Percentiles rank a stretch among this genome's conserved stretches.
Conservation (phyloP, 2,113 vertebrate genomes). For the Syngnathus typhle region DNA sequence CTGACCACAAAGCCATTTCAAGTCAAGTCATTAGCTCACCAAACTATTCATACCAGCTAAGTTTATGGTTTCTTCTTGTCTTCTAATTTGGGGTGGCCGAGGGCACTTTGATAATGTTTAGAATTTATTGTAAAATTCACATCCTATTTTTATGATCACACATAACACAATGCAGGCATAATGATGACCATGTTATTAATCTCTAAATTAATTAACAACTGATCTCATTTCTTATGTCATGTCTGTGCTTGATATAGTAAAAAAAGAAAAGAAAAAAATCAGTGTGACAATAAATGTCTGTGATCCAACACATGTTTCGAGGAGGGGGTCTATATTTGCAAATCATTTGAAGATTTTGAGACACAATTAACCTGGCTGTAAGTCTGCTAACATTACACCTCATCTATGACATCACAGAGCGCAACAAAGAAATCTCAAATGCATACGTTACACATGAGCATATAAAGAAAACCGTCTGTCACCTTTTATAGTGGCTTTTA, state of each 20-base stretch:
- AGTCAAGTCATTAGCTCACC: background rate
- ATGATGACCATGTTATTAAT: slow-evolving; percentile 17
- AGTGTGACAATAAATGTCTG: slow-evolving; percentile 23
- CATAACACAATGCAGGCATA: background rate
- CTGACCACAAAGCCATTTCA: background rate
- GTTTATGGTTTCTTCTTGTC: background rate
- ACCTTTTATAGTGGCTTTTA: slow-evolving; percentile 50
- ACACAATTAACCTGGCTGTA: slow-evolving; percentile 47
- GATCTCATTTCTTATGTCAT: slow-evolving; percentile 67
- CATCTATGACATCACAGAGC: slow-evolving; percentile 49
- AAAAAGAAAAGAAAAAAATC: slow-evolving; percentile 31
- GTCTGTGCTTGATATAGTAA: slow-evolving; percentile 35
- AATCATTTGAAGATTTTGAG: slow-evolving; percentile 66
- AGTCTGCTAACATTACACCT: slow-evolving; percentile 40
- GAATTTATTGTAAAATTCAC: background rate
- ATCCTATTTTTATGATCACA: slow-evolving; percentile 7
- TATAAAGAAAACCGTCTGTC: slow-evolving; percentile 22
- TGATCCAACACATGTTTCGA: slow-evolving; percentile 44
- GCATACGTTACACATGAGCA: slow-evolving; percentile 16
- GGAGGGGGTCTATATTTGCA: slow-evolving; percentile 51
- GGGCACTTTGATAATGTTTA: background rate
- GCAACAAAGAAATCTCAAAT: slow-evolving; percentile 20
- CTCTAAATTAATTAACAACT: slow-evolving; percentile 55
- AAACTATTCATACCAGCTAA: background rate
- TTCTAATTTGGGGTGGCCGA: background rate